Conservation (phyloP, 2,113 vertebrate species). For the Syngnathus typhle region DNA sequence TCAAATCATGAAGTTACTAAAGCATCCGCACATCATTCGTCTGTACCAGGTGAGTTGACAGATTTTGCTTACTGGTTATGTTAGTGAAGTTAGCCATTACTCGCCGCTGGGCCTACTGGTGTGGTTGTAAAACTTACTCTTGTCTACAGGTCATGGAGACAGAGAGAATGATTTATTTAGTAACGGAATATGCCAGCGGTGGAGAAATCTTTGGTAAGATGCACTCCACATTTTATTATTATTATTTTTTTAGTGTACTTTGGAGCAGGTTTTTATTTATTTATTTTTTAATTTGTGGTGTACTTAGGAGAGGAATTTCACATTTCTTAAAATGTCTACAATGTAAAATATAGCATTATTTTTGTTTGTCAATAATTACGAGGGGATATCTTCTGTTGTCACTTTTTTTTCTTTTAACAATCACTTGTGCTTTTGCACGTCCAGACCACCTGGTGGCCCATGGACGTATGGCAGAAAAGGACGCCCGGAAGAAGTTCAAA, state of each 20-base stretch:
- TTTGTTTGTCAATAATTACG: not conserved
- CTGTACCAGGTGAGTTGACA: slow-evolving; percentile 83
- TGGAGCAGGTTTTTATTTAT: not conserved
- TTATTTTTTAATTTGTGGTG: too few species aligned
- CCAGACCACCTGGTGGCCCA: slow-evolving; percentile 96
- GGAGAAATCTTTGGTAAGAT: slow-evolving; percentile 98
- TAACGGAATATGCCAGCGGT: slow-evolving; percentile 97
- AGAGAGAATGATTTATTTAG: slow-evolving; percentile 96
- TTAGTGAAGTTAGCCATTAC: slow-evolving; percentile 34
- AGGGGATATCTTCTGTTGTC: not conserved
- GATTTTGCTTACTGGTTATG: slow-evolving; percentile 30
- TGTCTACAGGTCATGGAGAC: slow-evolving; percentile 94
- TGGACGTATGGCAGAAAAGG: slow-evolving; percentile 96
- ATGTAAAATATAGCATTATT: not conserved
- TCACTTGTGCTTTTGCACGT: not conserved
- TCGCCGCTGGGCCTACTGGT: slow-evolving; percentile 36
- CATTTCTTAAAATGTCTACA: not conserved
- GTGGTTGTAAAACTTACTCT: slow-evolving; percentile 15
- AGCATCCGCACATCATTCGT: slow-evolving; percentile 96
- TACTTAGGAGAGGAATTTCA: not conserved
- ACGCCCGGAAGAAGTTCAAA: slow-evolving; percentile 95
- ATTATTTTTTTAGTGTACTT: not conserved
- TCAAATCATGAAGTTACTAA: slow-evolving; percentile 99
- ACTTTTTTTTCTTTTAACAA: not conserved
- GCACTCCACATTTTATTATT: not conserved